phyloP scores from a whole-genome alignment of 2,888 invertebrate species.

The Cosmopolites sordidus region DNA sequence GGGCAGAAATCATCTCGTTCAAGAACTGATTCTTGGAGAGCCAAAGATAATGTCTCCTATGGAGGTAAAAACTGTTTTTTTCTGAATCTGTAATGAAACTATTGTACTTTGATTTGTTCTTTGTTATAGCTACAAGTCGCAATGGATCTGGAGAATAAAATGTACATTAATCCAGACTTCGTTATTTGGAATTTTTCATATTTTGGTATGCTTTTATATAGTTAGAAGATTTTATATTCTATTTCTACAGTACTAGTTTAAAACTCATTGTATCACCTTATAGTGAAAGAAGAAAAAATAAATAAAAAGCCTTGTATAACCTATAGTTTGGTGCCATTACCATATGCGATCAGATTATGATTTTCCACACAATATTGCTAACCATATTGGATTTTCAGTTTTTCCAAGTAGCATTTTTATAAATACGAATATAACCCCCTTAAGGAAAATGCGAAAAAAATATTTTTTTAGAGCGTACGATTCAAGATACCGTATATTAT shows the following conservation, averaged over 20 bases:
- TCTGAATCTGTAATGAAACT: too few species aligned
- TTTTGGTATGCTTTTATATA: slow-evolving; percentile 1
- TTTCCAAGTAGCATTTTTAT: too few species aligned
- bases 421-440: too few species aligned
- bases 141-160: background rate
- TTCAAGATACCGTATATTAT: too few species aligned
- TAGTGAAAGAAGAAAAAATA: too few species aligned
- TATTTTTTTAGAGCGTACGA: too few species aligned
- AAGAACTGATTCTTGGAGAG: slow-evolving; percentile 44
- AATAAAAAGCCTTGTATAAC: slow-evolving; percentile 14
- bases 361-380: too few species aligned
- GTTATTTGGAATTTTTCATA: slow-evolving; percentile 1
- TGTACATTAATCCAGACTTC: background rate
- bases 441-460: too few species aligned
- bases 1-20: slow-evolving; percentile 35
- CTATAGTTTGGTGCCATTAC: slow-evolving; percentile 24
- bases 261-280: too few species aligned
- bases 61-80: slow-evolving; percentile 22
- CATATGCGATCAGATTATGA: too few species aligned
- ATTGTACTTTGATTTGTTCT: too few species aligned
- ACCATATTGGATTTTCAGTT: too few species aligned
- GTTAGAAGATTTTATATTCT: slow-evolving; percentile 2
- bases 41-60: slow-evolving; percentile 36
- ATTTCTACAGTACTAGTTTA: background rate
- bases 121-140: background rate